Percentiles rank a stretch among this genome's conserved stretches.
Conservation (phyloP, 2,797 vertebrate genomes). For the Ficedula albicollis region DNA sequence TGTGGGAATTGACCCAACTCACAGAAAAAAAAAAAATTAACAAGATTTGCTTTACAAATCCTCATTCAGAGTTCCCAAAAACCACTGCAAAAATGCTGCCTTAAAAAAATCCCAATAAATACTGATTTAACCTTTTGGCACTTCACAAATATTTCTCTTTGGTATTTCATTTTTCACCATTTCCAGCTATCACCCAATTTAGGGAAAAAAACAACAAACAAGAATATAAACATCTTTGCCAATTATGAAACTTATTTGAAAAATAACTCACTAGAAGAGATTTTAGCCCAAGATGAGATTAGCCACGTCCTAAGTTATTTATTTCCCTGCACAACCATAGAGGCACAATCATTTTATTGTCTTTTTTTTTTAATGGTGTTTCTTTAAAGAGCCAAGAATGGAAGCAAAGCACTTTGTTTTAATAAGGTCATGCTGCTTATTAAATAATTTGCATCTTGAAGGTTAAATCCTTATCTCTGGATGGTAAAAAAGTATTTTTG, state of each 20-base stretch:
- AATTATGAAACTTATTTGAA: not conserved
- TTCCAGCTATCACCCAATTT: not conserved
- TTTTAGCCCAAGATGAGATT: not conserved
- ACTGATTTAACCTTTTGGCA: not conserved
- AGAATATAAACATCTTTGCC: not conserved
- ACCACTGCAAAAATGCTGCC: no score
- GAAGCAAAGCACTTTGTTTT: slow-evolving; percentile 27
- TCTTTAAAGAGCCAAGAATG: not conserved
- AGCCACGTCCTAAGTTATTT: not conserved
- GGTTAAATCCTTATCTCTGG: slow-evolving; percentile 7
- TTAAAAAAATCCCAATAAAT: not conserved
- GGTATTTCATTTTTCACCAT: not conserved
- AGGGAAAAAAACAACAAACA: not conserved
- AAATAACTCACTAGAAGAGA: not conserved
- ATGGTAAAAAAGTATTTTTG: not conserved
- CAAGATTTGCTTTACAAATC: not conserved
- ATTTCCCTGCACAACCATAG: not conserved
- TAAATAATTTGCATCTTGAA: slow-evolving; percentile 31
- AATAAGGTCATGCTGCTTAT: slow-evolving; percentile 27
- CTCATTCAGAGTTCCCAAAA: not conserved
- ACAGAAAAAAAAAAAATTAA: not conserved
- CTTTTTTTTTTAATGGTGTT: not conserved
- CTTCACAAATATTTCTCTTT: not conserved
- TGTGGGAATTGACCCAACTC: not conserved
- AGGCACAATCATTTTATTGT: slow-evolving; percentile 23